A percentile compares a stretch with the other conserved stretches of the same genome.
phyloP scores from a whole-genome alignment of 2,113 vertebrate genomes.

The Tor tambroides region DNA sequence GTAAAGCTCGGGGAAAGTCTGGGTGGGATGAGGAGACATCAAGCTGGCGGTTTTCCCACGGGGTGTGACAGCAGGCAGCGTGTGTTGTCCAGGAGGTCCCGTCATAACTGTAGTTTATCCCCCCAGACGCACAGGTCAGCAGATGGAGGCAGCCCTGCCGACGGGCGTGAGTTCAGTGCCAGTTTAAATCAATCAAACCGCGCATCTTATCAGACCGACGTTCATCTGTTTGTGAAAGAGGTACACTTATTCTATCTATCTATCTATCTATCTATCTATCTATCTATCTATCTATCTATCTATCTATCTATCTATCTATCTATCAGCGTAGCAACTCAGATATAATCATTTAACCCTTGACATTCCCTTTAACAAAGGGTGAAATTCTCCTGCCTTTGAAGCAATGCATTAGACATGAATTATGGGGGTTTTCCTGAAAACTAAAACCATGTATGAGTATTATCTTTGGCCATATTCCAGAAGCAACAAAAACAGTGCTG shows the following conservation, averaged over 20 bases:
- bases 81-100: conserved; percentile 52
- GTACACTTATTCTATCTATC: background rate
- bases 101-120: conserved; percentile 55
- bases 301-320: conserved; percentile 27
- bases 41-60: conserved; percentile 75
- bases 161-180: conserved; percentile 69
- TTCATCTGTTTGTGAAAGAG: background rate
- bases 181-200: conserved; percentile 65
- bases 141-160: conserved; percentile 64
- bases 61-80: conserved; percentile 42
- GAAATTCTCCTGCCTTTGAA: background rate
- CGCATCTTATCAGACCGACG: conserved; percentile 46
- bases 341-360: background rate
- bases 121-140: conserved; percentile 65
- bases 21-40: conserved; percentile 27
- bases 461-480: conserved; percentile 4
- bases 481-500: background rate
- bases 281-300: background rate
- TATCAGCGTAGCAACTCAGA: background rate
- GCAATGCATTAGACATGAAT: conserved; percentile 12
- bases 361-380: background rate
- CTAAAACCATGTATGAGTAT: background rate
- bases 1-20: conserved; percentile 27
- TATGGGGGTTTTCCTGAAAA: background rate
- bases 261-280: conserved; percentile 32